Conservation (phyloP, 1,140 invertebrate genomes). For the Potamilus streckersoni region DNA sequence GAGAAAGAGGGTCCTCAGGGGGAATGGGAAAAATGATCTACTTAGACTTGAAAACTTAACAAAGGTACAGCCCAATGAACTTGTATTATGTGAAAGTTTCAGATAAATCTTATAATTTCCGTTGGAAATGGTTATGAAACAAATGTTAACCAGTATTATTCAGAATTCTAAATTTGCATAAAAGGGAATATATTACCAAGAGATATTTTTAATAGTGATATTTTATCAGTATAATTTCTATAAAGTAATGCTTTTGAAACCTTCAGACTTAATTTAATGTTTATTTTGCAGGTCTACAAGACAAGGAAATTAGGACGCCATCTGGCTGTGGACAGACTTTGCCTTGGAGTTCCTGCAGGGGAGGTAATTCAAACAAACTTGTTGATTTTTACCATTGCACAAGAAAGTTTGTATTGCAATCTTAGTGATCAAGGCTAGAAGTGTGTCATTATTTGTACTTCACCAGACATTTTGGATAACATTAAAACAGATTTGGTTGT, state of each 20-base stretch:
- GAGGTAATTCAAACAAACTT: slow-evolving; percentile 58
- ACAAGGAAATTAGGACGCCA: slow-evolving; percentile 56
- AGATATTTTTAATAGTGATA: too few relatives aligned
- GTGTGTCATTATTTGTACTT: not conserved
- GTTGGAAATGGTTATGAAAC: too few relatives aligned
- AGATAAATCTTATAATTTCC: too few relatives aligned
- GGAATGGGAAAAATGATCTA: slow-evolving; percentile 59
- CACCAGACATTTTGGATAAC: too few relatives aligned
- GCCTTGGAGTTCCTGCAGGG: slow-evolving; percentile 78
- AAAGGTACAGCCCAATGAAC: slow-evolving; percentile 49
- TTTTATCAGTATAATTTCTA: too few relatives aligned
- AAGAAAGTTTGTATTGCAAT: not conserved
- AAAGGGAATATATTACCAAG: too few relatives aligned
- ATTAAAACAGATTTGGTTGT: too few relatives aligned
- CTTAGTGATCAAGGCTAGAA: not conserved
- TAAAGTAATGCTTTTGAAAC: too few relatives aligned
- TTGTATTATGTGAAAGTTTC: too few relatives aligned
- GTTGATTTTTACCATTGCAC: not conserved
- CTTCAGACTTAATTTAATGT: not conserved
- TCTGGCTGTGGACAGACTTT: slow-evolving; percentile 77
- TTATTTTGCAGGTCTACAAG: slow-evolving; percentile 58
- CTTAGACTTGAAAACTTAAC: slow-evolving; percentile 67
- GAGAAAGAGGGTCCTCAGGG: slow-evolving; percentile 64
- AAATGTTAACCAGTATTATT: too few relatives aligned
- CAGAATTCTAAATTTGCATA: too few relatives aligned